A percentile compares a stretch with the other conserved stretches of the same genome.
These are phyloP conservation scores for Scaptomyza graminum DNA, from an alignment of 1,140 invertebrate species.

Conservation along the genomic window DNA sequence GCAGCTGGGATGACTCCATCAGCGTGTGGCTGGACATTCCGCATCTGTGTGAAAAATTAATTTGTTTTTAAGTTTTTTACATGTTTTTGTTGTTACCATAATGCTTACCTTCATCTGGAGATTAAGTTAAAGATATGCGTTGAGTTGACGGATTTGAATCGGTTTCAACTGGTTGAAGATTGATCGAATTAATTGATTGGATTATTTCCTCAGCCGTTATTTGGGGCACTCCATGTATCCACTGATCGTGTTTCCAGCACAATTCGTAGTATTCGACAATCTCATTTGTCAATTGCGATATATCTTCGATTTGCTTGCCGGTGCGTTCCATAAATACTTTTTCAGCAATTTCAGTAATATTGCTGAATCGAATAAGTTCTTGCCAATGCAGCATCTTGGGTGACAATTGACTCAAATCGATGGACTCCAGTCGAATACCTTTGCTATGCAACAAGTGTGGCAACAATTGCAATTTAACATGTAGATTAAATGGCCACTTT, in stretches of 20 bases:
- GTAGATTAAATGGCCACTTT: conserved; percentile 53
- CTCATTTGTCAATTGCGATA: conserved; percentile 19
- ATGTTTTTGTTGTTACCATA: too few relatives aligned
- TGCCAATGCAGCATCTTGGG: conserved; percentile 52
- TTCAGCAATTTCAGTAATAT: conserved; percentile 53
- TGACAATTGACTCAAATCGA: conserved; percentile 43
- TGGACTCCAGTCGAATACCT: conserved; percentile 30
- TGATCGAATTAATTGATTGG: neutral
- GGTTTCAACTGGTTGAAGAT: neutral
- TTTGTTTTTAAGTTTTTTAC: too few relatives aligned
- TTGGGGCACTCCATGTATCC: conserved; percentile 40
- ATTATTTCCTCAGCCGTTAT: conserved; percentile 15
- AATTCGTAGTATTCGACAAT: conserved; percentile 21
- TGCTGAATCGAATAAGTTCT: conserved; percentile 31
- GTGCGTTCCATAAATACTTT: conserved; percentile 22
- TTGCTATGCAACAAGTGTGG: conserved; percentile 44
- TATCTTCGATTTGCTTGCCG: neutral
- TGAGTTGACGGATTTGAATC: too few relatives aligned
- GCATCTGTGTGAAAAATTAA: neutral
- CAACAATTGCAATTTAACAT: conserved; percentile 31
- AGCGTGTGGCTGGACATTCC: conserved; percentile 25
- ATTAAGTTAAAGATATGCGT: neutral
- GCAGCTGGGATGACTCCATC: conserved; percentile 48
- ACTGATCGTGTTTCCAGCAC: conserved; percentile 52
- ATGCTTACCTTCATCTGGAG: neutral